Evolutionary conservation across 2,113 vertebrate species (phyloP), one percentile per base, ranked within the genome.

Genomic region (Heterotis niloticus): DNA sequence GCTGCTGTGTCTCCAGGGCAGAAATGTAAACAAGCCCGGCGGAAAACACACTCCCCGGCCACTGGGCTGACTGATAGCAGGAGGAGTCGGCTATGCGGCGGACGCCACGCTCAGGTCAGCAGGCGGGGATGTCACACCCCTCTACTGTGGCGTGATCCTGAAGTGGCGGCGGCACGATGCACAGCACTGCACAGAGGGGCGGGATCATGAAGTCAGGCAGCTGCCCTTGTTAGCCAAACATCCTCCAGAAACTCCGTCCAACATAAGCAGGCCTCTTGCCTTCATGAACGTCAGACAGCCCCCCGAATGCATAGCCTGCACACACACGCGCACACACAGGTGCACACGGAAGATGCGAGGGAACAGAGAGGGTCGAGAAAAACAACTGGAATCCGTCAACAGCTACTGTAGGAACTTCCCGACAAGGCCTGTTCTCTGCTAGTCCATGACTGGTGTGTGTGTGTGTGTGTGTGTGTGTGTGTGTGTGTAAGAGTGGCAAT

Each of bases 211-310:
- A 83, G 83, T 88, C 88, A 90, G 88, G 88, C 89, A 88, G 83
- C 80, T 80, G 81, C 79, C 82, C 82, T 80, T 44, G 80, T 88
- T 87, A 88, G 87, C 85, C 86, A 90, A 90, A 90, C 87, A 88
- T 87, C 87, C 86, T 88, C 80, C 85, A 88, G 86, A 88, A 88
- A 75, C 83, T 79, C 82, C 82, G 81, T 88, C 85, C 87, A 89
- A 87, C 86, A 88, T 86, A 89, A 90, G 88, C 89, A 88, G 82
- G 72, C 83, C 82, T 44, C 34, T 44, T 81, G 81, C 84, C 87
- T 87, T 88, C 84, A 84, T 67, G 56, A 51, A 85, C 84, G 86
- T 88, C 84, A 84, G 83, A 80, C 84, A 76, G 86, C 84, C 85
- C 78, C 88, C 85, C 89, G 87, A 90, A 44, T 88, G 86, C 86